Evolutionary conservation across 2,113 vertebrate species (phyloP), one percentile per base, ranked within the genome.

Genomic region (Tragulus kanchil): DNA sequence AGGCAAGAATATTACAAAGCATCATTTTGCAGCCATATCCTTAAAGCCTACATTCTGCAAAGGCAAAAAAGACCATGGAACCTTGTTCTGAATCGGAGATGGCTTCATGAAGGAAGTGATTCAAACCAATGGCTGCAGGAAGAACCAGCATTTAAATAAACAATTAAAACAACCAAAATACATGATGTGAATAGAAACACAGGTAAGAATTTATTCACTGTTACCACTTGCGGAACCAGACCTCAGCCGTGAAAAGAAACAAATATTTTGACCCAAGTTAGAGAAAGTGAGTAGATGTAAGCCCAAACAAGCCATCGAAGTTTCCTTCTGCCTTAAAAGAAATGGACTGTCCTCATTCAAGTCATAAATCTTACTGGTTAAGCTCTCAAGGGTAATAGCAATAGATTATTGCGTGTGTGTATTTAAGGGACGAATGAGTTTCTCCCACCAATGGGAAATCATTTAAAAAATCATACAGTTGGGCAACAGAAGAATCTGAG

Each of bases 361-460:
- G 79, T 88, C 25, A 73, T 93, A 93, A 96, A 92, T 95, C 61
- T 82, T 93, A 36, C 45, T 15, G 15, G 31, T n/a, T 87, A 79
- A 59, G 2, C 16, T 95, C 59, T 94, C 71, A 85, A 73, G 79
- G 62, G 21, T 50, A 93, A 82, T 36, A 96, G n/a, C 26, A 75
- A 45, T 54, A 89, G 17, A 52, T 56, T 90, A 77, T 58, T 85
- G 23, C 25, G 8, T 94, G 71, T 56, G 12, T 2, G 19, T 83
- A 28, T 69, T 95, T 93, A 96, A 96, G 90, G 78, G 58, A 90
- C 67, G 91, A 71, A 95, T 69, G 52, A 23, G 31, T 89, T 94
- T 90, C 4, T 45, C 54, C 21, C 69, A 45, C 26, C 45, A 83
- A 48, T 73, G 54, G 61, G 62, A 97, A 94, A 69, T 86, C 28